Percentiles rank a stretch among this genome's conserved stretches.
These are phyloP conservation scores for Sinonovacula constricta DNA, from an alignment of 1,140 invertebrate species.

Conservation along the genomic window DNA sequence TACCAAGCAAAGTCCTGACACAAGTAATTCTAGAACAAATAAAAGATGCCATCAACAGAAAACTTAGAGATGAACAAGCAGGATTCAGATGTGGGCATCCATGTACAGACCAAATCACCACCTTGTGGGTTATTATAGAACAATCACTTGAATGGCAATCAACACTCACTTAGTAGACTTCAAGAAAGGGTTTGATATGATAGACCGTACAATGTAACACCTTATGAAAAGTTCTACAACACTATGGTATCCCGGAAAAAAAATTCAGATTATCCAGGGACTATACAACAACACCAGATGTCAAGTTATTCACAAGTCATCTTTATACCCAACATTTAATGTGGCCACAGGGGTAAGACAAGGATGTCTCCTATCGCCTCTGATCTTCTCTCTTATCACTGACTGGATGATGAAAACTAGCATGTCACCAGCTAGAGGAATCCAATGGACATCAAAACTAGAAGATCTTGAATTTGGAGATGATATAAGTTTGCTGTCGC, in stretches of 20 bases:
- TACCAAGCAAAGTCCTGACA: constrained; percentile 54
- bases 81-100: constrained; percentile 45
- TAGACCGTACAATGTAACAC: constrained; percentile 60
- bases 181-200: constrained; percentile 66
- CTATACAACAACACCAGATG: constrained; percentile 49
- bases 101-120: constrained; percentile 60
- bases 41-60: constrained; percentile 39
- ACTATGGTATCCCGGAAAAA: constrained; percentile 57
- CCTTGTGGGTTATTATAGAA: constrained; percentile 27
- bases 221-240: constrained; percentile 55
- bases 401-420: constrained; percentile 37
- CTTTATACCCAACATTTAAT: constrained; percentile 34
- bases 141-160: constrained; percentile 56
- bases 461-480: no score
- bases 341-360: constrained; percentile 47
- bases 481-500: no score
- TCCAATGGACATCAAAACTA: no score
- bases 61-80: constrained; percentile 47
- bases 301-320: constrained; percentile 44
- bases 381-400: constrained; percentile 43
- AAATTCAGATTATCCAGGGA: constrained; percentile 35
- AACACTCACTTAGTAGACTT: constrained; percentile 64
- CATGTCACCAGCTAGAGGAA: no score
- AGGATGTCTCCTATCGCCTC: constrained; percentile 43
- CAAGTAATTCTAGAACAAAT: constrained; percentile 52